Evolutionary conservation across 2,888 invertebrate species (phyloP).

Genomic region (Cepaea hortensis): DNA sequence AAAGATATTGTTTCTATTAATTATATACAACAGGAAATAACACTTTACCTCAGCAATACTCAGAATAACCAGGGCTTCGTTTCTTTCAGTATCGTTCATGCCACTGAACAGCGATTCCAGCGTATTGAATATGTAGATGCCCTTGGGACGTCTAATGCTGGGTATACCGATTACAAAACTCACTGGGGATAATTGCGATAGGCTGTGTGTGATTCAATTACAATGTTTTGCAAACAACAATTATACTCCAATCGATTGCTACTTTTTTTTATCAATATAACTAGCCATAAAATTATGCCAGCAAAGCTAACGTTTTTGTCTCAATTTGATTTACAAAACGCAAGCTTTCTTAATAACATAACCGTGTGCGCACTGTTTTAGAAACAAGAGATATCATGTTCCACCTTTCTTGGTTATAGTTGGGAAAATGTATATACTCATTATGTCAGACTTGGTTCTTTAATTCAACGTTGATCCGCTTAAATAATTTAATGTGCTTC

Average conservation of each 20-base stretch:
- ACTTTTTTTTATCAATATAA: background rate
- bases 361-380: too few species aligned
- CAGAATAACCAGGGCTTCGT: conserved; percentile 13
- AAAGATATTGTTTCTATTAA: background rate
- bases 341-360: too few species aligned
- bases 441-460: too few species aligned
- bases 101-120: conserved; percentile 28
- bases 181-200: background rate
- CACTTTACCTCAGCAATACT: conserved; percentile 32
- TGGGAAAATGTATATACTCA: too few species aligned
- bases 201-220: background rate
- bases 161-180: conserved; percentile 42
- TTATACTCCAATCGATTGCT: background rate
- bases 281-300: too few species aligned
- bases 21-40: background rate
- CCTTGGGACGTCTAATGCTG: conserved; percentile 26
- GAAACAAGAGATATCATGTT: too few species aligned
- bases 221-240: background rate
- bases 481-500: too few species aligned
- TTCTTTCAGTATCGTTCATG: conserved; percentile 22
- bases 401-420: too few species aligned
- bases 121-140: conserved; percentile 29
- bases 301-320: too few species aligned
- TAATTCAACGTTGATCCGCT: too few species aligned
- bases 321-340: too few species aligned